Evolutionary conservation across 2,797 vertebrate genomes (phyloP).

Genomic region (Muscicapa striata): DNA sequence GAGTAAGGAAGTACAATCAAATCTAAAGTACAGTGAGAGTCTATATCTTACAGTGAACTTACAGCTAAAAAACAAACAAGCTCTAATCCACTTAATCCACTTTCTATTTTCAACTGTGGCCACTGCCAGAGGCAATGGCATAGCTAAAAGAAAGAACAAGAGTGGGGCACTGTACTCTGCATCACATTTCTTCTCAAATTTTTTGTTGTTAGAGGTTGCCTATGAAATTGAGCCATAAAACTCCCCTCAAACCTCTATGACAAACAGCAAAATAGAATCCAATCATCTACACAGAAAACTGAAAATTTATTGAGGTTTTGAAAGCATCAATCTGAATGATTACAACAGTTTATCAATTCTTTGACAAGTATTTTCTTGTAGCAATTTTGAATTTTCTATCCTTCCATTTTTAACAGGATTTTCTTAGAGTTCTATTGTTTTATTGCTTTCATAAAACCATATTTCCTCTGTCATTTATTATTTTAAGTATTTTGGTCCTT

Average conservation of each 20-base stretch:
- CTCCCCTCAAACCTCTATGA: neutral
- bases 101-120: rapidly evolving
- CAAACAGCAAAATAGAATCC: neutral
- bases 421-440: neutral
- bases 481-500: neutral
- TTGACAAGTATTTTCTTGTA: neutral
- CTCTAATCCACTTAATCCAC: neutral
- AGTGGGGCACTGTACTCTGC: neutral
- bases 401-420: neutral
- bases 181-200: neutral
- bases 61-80: neutral
- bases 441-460: neutral
- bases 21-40: neutral
- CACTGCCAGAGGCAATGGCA: neutral
- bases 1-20: neutral
- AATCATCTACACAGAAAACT: neutral
- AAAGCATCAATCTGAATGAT: neutral
- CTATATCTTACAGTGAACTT: neutral
- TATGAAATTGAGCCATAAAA: neutral
- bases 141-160: neutral
- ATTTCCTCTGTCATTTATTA: neutral
- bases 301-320: neutral
- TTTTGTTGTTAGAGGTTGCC: neutral
- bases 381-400: neutral
- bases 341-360: neutral